phyloP scores from a whole-genome alignment of 2,113 vertebrate genomes.

The Toxotes jaculatrix region DNA sequence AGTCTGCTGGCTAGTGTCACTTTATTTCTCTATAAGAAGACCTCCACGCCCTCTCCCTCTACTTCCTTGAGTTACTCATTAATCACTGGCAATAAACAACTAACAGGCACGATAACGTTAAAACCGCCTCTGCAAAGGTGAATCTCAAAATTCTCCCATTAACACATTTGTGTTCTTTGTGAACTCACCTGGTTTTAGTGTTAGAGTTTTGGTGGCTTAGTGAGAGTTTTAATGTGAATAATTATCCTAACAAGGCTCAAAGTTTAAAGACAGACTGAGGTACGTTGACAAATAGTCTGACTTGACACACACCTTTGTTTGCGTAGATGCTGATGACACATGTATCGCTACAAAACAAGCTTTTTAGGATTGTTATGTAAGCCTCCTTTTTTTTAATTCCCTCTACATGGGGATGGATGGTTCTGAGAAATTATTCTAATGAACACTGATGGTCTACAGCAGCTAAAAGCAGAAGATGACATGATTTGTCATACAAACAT shows the following conservation, averaged over 20 bases:
- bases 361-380: background rate
- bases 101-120: conserved; percentile 50
- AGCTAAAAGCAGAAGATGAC: too few species aligned
- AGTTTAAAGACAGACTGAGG: background rate
- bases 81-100: conserved; percentile 73
- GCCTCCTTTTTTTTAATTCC: background rate
- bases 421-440: background rate
- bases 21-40: conserved; percentile 49
- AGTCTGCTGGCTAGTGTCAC: conserved; percentile 18
- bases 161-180: background rate
- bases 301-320: conserved; percentile 9
- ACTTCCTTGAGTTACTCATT: conserved; percentile 81
- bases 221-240: background rate
- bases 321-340: conserved; percentile 6
- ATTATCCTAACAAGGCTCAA: background rate
- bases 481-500: background rate
- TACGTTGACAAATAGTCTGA: background rate
- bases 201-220: background rate
- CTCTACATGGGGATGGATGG: background rate
- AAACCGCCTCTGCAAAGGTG: conserved; percentile 13
- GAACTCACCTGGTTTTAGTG: background rate
- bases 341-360: background rate
- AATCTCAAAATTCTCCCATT: background rate
- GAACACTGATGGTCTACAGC: background rate
- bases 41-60: conserved; percentile 69